Evolutionary conservation across 1,140 invertebrate species (phyloP).

Genomic region (Neelides sp.): DNA sequence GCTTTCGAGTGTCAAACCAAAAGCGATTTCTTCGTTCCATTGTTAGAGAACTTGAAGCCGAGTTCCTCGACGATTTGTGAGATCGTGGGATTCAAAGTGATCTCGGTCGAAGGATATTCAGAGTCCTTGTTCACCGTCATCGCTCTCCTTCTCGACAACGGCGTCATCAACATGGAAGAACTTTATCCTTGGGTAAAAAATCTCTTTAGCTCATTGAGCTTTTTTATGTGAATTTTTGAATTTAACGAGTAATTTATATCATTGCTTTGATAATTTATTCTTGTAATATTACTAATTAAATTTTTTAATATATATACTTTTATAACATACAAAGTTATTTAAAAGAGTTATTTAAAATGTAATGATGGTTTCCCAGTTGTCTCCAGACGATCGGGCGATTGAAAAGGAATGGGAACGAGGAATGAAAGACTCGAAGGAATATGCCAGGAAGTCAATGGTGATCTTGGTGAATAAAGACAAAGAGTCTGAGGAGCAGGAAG

Average conservation of each 20-base stretch:
- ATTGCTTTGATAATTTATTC: too few species aligned
- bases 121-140: conserved; percentile 74
- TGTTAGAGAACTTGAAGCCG: conserved; percentile 74
- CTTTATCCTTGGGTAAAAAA: conserved; percentile 78
- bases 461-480: conserved; percentile 69
- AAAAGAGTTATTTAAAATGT: too few species aligned
- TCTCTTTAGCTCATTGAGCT: too few species aligned
- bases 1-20: conserved; percentile 80
- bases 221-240: too few species aligned
- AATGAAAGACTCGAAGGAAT: conserved; percentile 71
- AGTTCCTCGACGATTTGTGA: conserved; percentile 75
- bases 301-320: background rate
- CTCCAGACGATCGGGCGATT: conserved; percentile 70
- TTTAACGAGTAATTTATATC: background rate
- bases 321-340: conserved; percentile 4
- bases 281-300: background rate
- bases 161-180: conserved; percentile 69
- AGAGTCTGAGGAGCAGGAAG: conserved; percentile 50
- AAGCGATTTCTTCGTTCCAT: conserved; percentile 57
- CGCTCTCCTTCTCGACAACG: conserved; percentile 75
- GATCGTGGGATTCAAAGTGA: conserved; percentile 81
- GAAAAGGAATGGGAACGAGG: conserved; percentile 67
- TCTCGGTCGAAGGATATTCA: conserved; percentile 51
- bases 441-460: conserved; percentile 69
- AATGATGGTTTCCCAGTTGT: conserved; percentile 46